A percentile compares a stretch with the other conserved stretches of the same genome.
Conservation (phyloP, 2,888 invertebrate genomes). For the Crioceris asparagi region DNA sequence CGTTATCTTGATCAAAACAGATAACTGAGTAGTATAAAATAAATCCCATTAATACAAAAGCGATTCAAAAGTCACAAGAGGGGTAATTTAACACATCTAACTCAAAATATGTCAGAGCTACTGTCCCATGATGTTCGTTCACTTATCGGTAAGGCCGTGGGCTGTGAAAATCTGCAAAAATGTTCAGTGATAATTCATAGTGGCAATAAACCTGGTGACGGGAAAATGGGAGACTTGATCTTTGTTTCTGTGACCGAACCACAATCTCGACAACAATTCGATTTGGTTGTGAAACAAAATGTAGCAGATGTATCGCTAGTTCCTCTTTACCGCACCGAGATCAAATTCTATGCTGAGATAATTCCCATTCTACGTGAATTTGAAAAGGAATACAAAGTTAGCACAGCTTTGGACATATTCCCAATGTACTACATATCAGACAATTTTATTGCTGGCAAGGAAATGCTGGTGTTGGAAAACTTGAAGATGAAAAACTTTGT, state of each 20-base stretch:
- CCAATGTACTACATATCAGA: not conserved
- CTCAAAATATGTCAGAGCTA: too few species aligned
- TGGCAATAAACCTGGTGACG: not conserved
- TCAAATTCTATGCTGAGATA: not conserved
- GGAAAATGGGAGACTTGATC: not conserved
- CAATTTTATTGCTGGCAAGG: constrained; percentile 3
- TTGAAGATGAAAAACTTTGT: constrained; percentile 12
- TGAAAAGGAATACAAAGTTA: too few species aligned
- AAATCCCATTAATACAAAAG: too few species aligned
- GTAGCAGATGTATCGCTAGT: not conserved
- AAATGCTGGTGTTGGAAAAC: constrained; percentile 17
- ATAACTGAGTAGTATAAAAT: too few species aligned
- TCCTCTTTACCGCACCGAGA: not conserved
- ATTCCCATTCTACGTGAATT: too few species aligned
- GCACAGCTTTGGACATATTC: too few species aligned
- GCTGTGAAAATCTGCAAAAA: not conserved
- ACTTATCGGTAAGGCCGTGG: too few species aligned
- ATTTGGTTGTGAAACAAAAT: not conserved
- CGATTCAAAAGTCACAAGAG: too few species aligned
- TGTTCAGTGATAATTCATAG: not conserved
- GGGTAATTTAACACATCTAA: too few species aligned
- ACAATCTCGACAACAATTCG: not conserved
- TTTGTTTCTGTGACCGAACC: not conserved
- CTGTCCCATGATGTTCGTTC: too few species aligned
- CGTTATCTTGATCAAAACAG: too few species aligned